These are phyloP conservation scores for Botrylloides violaceus DNA, from an alignment of 23 tunicate genomes.

Conservation along the genomic window DNA sequence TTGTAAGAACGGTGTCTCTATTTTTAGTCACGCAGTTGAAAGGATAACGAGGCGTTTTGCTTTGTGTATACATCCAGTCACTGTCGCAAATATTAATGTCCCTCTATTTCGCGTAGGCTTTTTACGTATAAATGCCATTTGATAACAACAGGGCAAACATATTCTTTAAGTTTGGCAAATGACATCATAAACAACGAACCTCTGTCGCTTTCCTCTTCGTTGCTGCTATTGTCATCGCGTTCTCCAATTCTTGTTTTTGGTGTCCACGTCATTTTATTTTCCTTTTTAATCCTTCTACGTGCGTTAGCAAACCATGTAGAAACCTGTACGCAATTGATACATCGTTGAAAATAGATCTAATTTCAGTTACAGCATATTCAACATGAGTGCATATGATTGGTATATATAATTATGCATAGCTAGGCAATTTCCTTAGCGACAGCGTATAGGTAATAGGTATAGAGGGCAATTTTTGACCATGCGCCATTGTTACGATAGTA, in stretches of 20 bases:
- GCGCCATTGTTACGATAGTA: no score
- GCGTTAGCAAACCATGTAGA: conserved; percentile 28
- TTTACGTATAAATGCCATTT: no score
- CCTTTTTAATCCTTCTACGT: conserved; percentile 20
- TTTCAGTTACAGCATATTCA: no score
- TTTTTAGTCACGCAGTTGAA: background rate
- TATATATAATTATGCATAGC: no score
- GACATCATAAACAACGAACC: background rate
- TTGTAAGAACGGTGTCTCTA: background rate
- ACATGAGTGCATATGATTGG: no score
- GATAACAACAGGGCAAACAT: no score
- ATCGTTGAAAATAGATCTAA: no score
- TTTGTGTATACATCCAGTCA: background rate
- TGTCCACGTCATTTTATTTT: conserved; percentile 25
- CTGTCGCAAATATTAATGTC: background rate
- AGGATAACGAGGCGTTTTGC: background rate
- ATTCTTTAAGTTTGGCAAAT: no score
- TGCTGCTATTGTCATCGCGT: conserved; percentile 19
- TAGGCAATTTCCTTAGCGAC: no score
- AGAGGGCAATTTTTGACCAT: no score
- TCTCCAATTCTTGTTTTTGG: conserved; percentile 22
- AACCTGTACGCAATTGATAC: conserved; percentile 5
- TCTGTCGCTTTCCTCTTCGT: conserved; percentile 15
- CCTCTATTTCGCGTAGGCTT: background rate
- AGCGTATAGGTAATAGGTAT: no score